Base-by-base conservation (phyloP, 2,888 invertebrate species). In the Clostera curtula region DNA sequence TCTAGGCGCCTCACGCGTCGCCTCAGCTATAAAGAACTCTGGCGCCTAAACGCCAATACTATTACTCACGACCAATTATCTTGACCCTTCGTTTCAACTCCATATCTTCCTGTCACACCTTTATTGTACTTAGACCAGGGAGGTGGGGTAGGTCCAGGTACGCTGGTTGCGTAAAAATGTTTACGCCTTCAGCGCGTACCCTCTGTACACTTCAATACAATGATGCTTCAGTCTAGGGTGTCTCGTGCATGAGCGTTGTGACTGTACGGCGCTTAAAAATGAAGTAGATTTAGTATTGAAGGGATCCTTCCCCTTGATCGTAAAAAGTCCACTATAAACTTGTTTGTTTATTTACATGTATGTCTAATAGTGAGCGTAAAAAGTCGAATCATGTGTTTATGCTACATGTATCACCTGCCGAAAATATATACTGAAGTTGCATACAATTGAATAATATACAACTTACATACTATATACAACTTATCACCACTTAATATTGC, bases 1-100 rank as follows among this genome's bases (percentile, higher is more conserved):
- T 37, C 21, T 32, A 41, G 66, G 62, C 67, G 66, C 66, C 68
- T 34, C 64, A 68, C 68, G 68, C 66, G 27, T 43, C 36, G 55
- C 57, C 61, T 54, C 52, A 41, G 39, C 46, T 40, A 61, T 67
- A 67, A 68, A 68, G 61, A 67, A 60, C 47, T 35, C 12, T 52
- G 68, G 68, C 66, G 65, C 65, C 65, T 52, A 28, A 25, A 39
- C 31, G 40, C 48, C 47, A 49, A 49, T 49, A 49, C 42, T 44
- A 49, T 49, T 52, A 54, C 49, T 43, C 29, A 30, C 32, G 36
- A 49, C 61, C 62, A 56, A 34, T 40, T 31, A 30, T 31, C 26
- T 27, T 25, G 56, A 46, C 36, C 60, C 27, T 12, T 36, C 6
- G 10, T 23, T 5, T 17, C n/a, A 3, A 2, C 9, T 4, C n/a